phyloP scores from a whole-genome alignment of 2,113 vertebrate species.

The Mus pahari region DNA sequence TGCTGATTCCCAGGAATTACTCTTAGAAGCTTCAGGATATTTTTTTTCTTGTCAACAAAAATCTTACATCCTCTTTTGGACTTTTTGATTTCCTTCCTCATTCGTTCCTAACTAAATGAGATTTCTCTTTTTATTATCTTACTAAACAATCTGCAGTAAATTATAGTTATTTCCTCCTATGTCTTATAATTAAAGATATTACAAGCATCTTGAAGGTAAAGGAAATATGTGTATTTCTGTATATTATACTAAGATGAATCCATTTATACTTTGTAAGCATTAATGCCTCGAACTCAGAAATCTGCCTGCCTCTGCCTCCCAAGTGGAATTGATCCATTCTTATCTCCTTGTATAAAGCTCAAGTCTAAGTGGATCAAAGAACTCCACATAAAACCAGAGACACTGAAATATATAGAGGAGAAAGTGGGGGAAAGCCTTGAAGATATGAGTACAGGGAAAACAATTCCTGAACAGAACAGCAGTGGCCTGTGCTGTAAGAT shows the following conservation, averaged over 20 bases:
- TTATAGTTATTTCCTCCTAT: not conserved
- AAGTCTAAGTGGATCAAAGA: too few relatives aligned
- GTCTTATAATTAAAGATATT: not conserved
- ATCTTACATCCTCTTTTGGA: not conserved
- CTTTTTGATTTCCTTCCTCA: constrained; percentile 30
- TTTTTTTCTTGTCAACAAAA: constrained; percentile 30
- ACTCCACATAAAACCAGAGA: too few relatives aligned
- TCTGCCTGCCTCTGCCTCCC: too few relatives aligned
- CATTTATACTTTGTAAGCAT: not conserved
- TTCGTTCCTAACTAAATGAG: not conserved
- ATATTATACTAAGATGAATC: not conserved
- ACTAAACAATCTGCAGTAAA: not conserved
- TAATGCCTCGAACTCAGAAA: too few relatives aligned
- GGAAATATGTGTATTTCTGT: not conserved
- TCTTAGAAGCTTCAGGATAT: not conserved
- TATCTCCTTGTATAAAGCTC: too few relatives aligned
- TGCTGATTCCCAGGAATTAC: not conserved
- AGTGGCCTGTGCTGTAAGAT: too few relatives aligned
- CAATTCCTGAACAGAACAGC: too few relatives aligned
- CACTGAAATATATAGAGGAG: too few relatives aligned
- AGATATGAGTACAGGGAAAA: too few relatives aligned
- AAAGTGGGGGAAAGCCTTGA: too few relatives aligned
- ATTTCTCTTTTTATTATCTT: constrained; percentile 36
- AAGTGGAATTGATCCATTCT: too few relatives aligned
- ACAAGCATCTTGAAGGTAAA: not conserved